These are phyloP conservation scores for Physocephala rufipes DNA, from an alignment of 2,888 invertebrate genomes.

Conservation along the genomic window DNA sequence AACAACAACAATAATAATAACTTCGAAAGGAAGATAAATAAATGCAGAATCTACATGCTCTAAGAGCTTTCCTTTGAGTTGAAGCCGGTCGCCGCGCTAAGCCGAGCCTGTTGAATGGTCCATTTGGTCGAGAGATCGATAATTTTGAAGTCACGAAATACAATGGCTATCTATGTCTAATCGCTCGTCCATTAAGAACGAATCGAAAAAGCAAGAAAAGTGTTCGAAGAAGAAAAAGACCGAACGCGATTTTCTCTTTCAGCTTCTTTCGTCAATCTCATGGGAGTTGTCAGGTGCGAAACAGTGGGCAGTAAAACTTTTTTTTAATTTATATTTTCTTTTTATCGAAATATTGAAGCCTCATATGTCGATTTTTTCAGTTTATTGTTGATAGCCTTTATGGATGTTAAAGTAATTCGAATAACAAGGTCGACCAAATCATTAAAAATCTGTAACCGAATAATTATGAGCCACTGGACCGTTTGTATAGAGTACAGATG, in stretches of 20 bases:
- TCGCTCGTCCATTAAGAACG: background rate
- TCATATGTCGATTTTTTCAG: too few species aligned
- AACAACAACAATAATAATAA: too few species aligned
- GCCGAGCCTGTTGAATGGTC: background rate
- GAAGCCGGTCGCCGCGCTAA: slow-evolving; percentile 45
- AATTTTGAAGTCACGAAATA: background rate
- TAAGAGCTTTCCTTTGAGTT: slow-evolving; percentile 61
- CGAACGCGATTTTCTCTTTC: slow-evolving; percentile 38
- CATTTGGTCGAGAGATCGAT: slow-evolving; percentile 1
- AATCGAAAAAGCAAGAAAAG: too few species aligned
- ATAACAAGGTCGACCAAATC: too few species aligned
- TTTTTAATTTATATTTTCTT: too few species aligned
- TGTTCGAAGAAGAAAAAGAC: background rate
- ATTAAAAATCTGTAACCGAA: too few species aligned
- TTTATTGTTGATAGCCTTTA: too few species aligned
- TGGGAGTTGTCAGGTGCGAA: background rate
- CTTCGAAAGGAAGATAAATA: slow-evolving; percentile 41
- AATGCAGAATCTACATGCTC: slow-evolving; percentile 62
- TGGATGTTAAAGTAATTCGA: too few species aligned
- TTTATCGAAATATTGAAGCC: too few species aligned
- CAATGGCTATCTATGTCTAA: background rate
- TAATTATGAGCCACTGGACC: too few species aligned
- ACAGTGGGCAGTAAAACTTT: too few species aligned
- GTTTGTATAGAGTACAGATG: too few species aligned
- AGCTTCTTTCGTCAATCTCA: slow-evolving; percentile 54